Percentiles rank a stretch among this genome's conserved stretches.
Conservation (phyloP, 2,888 invertebrate species). For the Drosophila atroscutellata region DNA sequence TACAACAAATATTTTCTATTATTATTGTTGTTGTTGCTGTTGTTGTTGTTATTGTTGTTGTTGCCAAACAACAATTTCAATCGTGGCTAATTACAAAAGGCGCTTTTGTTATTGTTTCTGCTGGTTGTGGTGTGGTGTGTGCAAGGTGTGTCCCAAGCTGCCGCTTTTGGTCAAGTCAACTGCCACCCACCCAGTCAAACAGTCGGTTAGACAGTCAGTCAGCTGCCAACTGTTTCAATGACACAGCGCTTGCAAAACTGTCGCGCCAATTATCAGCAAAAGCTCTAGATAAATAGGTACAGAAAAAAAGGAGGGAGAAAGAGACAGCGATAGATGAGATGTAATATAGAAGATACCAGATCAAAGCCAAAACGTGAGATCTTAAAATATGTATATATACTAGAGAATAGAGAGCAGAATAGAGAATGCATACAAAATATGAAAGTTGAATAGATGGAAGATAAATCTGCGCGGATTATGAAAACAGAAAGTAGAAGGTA, state of each 20-base stretch:
- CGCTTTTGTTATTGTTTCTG: constrained; percentile 23
- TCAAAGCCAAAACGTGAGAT: neutral
- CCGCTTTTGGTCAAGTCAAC: constrained; percentile 49
- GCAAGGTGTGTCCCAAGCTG: constrained; percentile 70
- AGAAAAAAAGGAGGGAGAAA: neutral
- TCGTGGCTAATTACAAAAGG: constrained; percentile 72
- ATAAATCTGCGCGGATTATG: neutral
- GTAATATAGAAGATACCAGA: neutral
- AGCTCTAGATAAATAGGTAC: neutral
- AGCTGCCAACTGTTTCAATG: constrained; percentile 35
- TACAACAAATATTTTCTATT: constrained; percentile 48
- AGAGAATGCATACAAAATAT: neutral
- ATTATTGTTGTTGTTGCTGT: constrained; percentile 31
- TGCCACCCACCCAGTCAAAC: constrained; percentile 60
- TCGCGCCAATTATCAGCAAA: neutral
- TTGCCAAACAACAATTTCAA: constrained; percentile 64
- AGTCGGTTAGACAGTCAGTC: neutral
- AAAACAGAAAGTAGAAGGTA: neutral
- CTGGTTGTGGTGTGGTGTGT: constrained; percentile 31
- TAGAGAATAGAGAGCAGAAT: neutral
- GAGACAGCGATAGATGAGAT: neutral
- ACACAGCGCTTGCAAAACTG: constrained; percentile 28
- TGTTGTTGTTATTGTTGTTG: constrained; percentile 40
- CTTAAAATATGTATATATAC: neutral
- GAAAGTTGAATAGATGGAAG: neutral